Conservation (phyloP, 2,888 invertebrate species). For the Cremastinae sp. region DNA sequence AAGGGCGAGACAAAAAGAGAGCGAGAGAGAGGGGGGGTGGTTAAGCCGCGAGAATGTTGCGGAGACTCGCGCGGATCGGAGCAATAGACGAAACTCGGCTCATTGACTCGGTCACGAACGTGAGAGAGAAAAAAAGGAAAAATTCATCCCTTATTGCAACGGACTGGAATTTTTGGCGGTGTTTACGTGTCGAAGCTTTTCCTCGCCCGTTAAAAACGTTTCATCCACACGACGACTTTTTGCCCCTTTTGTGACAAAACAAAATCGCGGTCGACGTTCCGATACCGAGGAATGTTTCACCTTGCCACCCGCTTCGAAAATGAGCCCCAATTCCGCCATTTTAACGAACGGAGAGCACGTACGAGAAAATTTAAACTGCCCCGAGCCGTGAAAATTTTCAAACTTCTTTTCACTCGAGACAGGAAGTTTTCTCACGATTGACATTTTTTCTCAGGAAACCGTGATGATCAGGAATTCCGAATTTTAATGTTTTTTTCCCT, state of each 20-base stretch:
- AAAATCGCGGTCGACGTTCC: not conserved
- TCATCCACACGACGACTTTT: constrained; percentile 15
- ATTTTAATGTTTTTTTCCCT: too few relatives aligned
- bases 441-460: constrained; percentile 1
- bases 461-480: too few relatives aligned
- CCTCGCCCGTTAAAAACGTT: constrained; percentile 16
- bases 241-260: not conserved
- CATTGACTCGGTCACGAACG: constrained; percentile 77
- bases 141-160: constrained; percentile 46
- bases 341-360: constrained; percentile 41
- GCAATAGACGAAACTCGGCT: constrained; percentile 46
- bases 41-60: constrained; percentile 75
- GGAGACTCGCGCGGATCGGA: constrained; percentile 70
- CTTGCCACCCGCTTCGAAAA: not conserved
- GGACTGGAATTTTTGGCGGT: not conserved
- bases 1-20: not conserved
- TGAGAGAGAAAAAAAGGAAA: constrained; percentile 37
- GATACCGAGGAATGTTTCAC: too few relatives aligned
- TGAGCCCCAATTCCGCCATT: constrained; percentile 27
- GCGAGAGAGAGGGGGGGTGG: constrained; percentile 59
- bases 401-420: not conserved
- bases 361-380: constrained; percentile 17
- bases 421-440: not conserved
- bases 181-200: constrained; percentile 1
- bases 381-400: not conserved